Percentiles rank a stretch among this genome's conserved stretches.
These are phyloP conservation scores for Cricetomys ansorgei DNA, from an alignment of 2,113 vertebrate genomes.

Conservation along the genomic window DNA sequence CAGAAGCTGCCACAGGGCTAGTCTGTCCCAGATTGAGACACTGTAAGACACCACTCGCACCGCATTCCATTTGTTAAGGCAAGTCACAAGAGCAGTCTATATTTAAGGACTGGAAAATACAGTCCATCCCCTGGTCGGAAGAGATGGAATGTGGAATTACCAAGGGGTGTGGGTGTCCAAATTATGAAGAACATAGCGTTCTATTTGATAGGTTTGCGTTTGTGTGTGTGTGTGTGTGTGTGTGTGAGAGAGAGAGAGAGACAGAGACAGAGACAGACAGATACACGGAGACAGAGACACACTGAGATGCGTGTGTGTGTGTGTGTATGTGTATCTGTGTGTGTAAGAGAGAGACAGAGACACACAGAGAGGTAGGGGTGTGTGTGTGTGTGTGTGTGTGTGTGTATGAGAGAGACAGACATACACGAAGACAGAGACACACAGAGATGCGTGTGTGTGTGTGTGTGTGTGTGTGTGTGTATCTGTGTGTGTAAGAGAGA, in stretches of 20 bases:
- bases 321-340: no score
- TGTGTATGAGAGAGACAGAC: no score
- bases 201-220: not conserved
- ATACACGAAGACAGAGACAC: no score
- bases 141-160: not conserved
- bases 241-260: not conserved
- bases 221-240: not conserved
- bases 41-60: not conserved
- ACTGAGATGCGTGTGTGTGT: not conserved
- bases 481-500: not conserved
- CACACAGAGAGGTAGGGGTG: no score
- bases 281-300: no score
- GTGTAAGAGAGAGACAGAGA: not conserved
- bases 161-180: not conserved
- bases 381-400: not conserved
- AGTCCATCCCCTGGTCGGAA: not conserved
- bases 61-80: not conserved
- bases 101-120: not conserved
- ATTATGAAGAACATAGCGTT: not conserved
- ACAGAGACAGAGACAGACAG: accelerated
- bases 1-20: not conserved
- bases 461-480: not conserved
- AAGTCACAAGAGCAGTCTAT: not conserved
- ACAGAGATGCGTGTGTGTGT: no score
- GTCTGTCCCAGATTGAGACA: not conserved